Conservation (phyloP, 2,888 invertebrate species). For the Plusia festucae region DNA sequence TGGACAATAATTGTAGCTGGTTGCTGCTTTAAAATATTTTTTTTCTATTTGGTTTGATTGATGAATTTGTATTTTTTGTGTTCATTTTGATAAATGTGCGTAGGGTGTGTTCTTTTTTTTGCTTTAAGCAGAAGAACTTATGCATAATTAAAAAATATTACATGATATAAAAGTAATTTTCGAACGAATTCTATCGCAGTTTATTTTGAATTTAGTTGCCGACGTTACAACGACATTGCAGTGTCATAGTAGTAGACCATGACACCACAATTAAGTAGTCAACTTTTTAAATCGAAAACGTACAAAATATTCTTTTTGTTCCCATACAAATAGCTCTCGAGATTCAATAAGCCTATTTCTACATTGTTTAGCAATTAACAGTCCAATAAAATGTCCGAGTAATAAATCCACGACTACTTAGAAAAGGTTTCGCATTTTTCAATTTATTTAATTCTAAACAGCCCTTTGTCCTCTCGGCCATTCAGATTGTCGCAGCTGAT, state of each 20-base stretch:
- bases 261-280: too few species aligned
- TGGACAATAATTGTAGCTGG: conserved; percentile 36
- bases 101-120: too few species aligned
- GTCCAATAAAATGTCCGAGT: conserved; percentile 36
- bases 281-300: too few species aligned
- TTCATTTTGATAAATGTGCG: not conserved
- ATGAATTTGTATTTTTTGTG: not conserved
- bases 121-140: too few species aligned
- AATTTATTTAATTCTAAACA: conserved; percentile 69
- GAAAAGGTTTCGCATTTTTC: conserved; percentile 54
- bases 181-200: too few species aligned
- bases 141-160: too few species aligned
- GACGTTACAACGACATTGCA: too few species aligned
- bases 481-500: conserved; percentile 73
- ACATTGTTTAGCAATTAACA: conserved; percentile 47
- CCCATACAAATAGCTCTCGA: not conserved
- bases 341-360: conserved; percentile 18
- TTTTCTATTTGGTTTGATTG: not conserved
- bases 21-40: not conserved
- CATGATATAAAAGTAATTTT: too few species aligned
- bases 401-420: conserved; percentile 49
- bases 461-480: conserved; percentile 67
- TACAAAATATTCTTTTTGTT: not conserved
- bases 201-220: too few species aligned
- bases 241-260: too few species aligned